phyloP scores from a whole-genome alignment of 2,113 vertebrate species.

The Catharus fuscescens region DNA sequence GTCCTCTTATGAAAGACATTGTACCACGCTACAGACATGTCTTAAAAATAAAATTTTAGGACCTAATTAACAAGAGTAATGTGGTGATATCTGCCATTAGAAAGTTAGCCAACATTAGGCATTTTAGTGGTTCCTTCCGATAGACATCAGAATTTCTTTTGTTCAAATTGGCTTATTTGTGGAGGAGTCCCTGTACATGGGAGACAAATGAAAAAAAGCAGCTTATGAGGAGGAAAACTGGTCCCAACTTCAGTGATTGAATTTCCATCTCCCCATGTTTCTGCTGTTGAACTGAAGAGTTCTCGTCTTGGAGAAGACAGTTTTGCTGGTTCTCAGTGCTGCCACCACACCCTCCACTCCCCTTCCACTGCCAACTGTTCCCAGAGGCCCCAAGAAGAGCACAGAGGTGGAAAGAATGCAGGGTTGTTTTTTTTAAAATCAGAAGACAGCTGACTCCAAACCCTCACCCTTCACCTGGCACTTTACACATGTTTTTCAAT shows the following conservation, averaged over 20 bases:
- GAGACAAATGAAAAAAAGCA: background rate
- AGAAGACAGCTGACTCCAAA: background rate
- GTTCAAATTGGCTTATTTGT: background rate
- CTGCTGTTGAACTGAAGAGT: background rate
- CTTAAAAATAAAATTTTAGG: background rate
- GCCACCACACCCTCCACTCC: background rate
- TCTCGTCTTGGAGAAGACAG: accelerated
- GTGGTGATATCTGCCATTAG: background rate
- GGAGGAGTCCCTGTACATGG: background rate
- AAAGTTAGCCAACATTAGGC: background rate
- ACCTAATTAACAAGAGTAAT: background rate
- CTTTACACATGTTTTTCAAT: background rate
- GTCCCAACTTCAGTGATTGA: background rate
- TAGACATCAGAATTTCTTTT: background rate
- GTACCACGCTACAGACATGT: background rate
- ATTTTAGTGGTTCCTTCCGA: background rate
- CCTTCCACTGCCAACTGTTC: background rate
- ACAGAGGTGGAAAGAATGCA: background rate
- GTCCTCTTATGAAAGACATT: background rate
- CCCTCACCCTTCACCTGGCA: background rate
- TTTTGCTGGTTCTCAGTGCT: background rate
- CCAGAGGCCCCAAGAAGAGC: background rate
- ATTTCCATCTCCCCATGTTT: background rate
- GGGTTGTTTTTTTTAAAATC: background rate
- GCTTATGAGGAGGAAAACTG: background rate